Evolutionary conservation across 1,140 invertebrate genomes (phyloP), one percentile per base, ranked within the genome.

Genomic region (Propsilocerus akamusi): DNA sequence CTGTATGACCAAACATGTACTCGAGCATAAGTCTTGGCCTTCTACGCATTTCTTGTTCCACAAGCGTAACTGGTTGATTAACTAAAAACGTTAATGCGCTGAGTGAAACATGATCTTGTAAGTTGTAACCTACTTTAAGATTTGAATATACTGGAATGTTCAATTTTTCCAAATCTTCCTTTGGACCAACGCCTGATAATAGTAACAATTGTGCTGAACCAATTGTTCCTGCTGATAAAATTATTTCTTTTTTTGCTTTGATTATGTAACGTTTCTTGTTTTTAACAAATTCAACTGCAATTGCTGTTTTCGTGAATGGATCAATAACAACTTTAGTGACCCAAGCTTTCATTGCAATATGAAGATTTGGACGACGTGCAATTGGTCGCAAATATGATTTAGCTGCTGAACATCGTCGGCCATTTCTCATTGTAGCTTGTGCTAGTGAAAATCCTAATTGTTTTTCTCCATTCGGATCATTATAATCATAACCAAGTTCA

Each of bases 351-450:
- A 87, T 65, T 66, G 87, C 70, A 25, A 88, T 74, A 57, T 87
- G 79, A 0, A 88, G 67, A 65, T 90, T 86, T 28, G 71, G 69
- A 14, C 87, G 70, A 32, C 78, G 68, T 55, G 76, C 56, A 12
- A 81, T 83, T 0, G 91, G 88, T 23, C 85, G 68, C 1, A 96
- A 68, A 65, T 89, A 96, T 0, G 86, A 89, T 46, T 80, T 72
- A 0, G 83, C 76, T 0, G 80, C 76, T 53, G 84, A 91, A 50
- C 91, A 75, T 4, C 92, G 74, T 0, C 85, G 86, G 1, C 92
- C 92, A 59, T 92, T 84, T 50, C 85, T 73, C 47, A 86, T 85
- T 0, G 88, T 95, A 24, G 80, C 92, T 71, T 89, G 92, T 3
- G 80, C 85, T 47, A 89, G 87, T 24, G 77, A 72, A 57, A 91